Percentiles rank a stretch among this genome's conserved stretches.
Conservation (phyloP, 2,888 invertebrate species). For the Endomychus coccineus region DNA sequence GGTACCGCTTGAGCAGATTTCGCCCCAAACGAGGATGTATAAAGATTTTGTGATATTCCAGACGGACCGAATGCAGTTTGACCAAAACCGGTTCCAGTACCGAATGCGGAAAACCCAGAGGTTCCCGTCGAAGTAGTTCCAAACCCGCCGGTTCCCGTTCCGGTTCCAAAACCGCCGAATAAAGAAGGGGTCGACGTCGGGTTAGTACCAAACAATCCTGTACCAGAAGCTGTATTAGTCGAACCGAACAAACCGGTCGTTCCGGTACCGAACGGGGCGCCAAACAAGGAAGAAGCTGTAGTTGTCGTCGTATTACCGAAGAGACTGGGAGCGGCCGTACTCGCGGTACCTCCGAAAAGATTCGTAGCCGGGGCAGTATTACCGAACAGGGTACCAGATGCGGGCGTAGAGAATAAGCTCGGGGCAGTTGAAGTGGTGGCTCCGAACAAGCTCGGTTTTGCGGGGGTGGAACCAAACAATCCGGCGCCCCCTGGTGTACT, state of each 20-base stretch:
- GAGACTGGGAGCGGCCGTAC: conserved; percentile 33
- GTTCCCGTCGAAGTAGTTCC: conserved; percentile 20
- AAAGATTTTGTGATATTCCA: conserved; percentile 17
- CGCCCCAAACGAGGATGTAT: conserved; percentile 33
- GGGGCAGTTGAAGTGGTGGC: conserved; percentile 24
- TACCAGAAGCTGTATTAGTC: background rate
- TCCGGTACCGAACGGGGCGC: conserved; percentile 35
- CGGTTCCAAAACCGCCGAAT: conserved; percentile 28
- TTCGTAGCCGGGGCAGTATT: conserved; percentile 10
- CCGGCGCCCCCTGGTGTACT: conserved; percentile 25
- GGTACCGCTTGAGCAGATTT: conserved; percentile 40
- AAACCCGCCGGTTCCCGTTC: conserved; percentile 8
- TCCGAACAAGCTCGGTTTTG: conserved; percentile 46
- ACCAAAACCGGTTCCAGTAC: conserved; percentile 21
- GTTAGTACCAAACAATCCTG: conserved; percentile 33
- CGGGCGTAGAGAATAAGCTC: conserved; percentile 27
- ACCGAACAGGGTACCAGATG: conserved; percentile 4
- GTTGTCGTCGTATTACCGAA: conserved; percentile 38
- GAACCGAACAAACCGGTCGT: conserved; percentile 28
- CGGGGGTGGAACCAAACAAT: conserved; percentile 23
- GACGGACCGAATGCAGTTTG: conserved; percentile 33
- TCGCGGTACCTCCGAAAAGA: conserved; percentile 36
- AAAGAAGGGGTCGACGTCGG: conserved; percentile 32
- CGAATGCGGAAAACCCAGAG: conserved; percentile 28
- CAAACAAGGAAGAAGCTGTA: conserved; percentile 31